Percentiles rank a stretch among this genome's conserved stretches.
Conservation (phyloP, 2,888 invertebrate species). For the Parascotia fuliginaria region DNA sequence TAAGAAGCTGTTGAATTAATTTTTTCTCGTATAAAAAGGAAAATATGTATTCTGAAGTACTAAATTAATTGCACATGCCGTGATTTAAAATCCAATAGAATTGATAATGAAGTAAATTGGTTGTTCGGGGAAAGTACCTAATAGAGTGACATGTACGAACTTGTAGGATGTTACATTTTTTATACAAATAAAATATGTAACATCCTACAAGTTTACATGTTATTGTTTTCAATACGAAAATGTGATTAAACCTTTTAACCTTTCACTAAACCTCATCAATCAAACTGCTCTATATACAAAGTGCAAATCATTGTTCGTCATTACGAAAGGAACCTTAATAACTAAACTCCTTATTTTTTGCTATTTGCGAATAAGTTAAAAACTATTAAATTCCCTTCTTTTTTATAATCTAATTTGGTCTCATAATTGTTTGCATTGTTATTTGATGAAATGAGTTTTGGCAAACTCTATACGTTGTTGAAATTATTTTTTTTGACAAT, state of each 20-base stretch:
- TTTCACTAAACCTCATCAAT: constrained; percentile 36
- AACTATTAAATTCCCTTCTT: not conserved
- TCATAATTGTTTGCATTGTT: not conserved
- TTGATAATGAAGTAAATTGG: constrained; percentile 7
- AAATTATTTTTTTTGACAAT: no score
- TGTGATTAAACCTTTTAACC: constrained; percentile 29
- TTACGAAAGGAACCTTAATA: constrained; percentile 31
- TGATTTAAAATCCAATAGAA: constrained; percentile 13
- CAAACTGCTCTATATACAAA: constrained; percentile 40
- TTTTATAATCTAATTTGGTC: not conserved
- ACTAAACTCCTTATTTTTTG: constrained; percentile 5
- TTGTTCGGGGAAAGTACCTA: not conserved
- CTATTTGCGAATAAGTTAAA: constrained; percentile 7
- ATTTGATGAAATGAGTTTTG: no score
- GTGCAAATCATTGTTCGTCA: constrained; percentile 52
- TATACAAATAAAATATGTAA: not conserved
- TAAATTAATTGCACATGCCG: constrained; percentile 4
- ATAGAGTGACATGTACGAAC: no score
- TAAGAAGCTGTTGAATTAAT: constrained; percentile 21
- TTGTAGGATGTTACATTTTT: no score
- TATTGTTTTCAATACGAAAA: constrained; percentile 10
- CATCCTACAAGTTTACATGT: not conserved
- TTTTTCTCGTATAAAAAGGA: constrained; percentile 22
- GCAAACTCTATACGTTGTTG: no score
- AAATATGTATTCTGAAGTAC: constrained; percentile 10